These are phyloP conservation scores for Drosophila yooni DNA, from an alignment of 2,888 invertebrate genomes.

Conservation along the genomic window DNA sequence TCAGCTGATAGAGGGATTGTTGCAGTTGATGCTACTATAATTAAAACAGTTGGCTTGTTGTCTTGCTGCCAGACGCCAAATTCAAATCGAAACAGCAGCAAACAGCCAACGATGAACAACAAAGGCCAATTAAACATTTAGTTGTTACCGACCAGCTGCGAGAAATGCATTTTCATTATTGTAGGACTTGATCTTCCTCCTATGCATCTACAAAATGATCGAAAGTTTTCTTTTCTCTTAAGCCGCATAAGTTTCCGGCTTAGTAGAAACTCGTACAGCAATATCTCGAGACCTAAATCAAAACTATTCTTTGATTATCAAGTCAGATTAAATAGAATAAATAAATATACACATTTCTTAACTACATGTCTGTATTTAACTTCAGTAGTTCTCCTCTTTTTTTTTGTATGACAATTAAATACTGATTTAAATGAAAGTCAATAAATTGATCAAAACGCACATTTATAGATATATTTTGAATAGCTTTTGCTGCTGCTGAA, in stretches of 20 bases:
- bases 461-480: background rate
- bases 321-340: background rate
- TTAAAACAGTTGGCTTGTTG: constrained; percentile 47
- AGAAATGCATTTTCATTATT: constrained; percentile 1
- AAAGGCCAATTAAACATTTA: constrained; percentile 46
- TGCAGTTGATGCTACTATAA: constrained; percentile 29
- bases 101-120: constrained; percentile 12
- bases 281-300: background rate
- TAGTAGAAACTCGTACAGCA: background rate
- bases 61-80: constrained; percentile 19
- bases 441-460: no score
- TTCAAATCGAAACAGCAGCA: constrained; percentile 13
- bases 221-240: background rate
- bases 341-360: background rate
- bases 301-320: background rate
- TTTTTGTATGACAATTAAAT: background rate
- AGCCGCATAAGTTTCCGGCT: background rate
- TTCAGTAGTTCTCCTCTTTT: background rate
- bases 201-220: background rate
- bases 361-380: background rate
- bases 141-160: constrained; percentile 13
- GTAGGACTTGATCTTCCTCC: background rate
- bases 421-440: background rate
- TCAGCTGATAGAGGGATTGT: constrained; percentile 29
- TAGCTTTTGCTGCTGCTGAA: background rate